Conservation (phyloP, 2,113 vertebrate genomes). For the Ginglymostoma cirratum region DNA sequence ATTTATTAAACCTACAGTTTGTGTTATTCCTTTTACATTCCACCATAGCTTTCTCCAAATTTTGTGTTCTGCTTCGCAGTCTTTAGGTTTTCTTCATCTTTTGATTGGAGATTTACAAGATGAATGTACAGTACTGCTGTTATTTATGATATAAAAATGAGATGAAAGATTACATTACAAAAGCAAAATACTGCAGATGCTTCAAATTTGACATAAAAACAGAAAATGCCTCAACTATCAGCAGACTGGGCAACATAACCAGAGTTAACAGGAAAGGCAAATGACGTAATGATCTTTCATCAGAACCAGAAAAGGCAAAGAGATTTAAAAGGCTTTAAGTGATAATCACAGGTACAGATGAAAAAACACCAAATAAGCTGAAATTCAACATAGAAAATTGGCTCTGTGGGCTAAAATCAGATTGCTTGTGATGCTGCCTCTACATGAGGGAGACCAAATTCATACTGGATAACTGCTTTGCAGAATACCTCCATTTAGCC, state of each 20-base stretch:
- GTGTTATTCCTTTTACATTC: background rate
- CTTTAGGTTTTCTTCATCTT: background rate
- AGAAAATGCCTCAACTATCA: background rate
- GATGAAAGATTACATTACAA: background rate
- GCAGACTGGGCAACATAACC: background rate
- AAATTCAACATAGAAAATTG: background rate
- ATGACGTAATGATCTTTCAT: background rate
- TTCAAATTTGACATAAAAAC: too few relatives aligned
- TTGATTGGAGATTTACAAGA: background rate
- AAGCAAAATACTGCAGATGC: too few relatives aligned
- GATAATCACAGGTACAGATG: background rate
- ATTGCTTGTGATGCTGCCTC: too few relatives aligned
- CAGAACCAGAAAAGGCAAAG: background rate
- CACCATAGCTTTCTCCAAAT: background rate
- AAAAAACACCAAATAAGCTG: background rate
- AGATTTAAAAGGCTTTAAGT: background rate
- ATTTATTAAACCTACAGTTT: background rate
- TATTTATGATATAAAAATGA: background rate
- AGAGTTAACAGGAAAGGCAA: background rate
- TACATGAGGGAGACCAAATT: background rate
- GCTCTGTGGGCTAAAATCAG: too few relatives aligned
- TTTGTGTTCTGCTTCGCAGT: background rate
- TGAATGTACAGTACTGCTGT: background rate
- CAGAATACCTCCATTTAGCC: background rate
- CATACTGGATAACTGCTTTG: background rate